Evolutionary conservation across 1,140 invertebrate species (phyloP).

Genomic region (Zaprionus kolodkinae): DNA sequence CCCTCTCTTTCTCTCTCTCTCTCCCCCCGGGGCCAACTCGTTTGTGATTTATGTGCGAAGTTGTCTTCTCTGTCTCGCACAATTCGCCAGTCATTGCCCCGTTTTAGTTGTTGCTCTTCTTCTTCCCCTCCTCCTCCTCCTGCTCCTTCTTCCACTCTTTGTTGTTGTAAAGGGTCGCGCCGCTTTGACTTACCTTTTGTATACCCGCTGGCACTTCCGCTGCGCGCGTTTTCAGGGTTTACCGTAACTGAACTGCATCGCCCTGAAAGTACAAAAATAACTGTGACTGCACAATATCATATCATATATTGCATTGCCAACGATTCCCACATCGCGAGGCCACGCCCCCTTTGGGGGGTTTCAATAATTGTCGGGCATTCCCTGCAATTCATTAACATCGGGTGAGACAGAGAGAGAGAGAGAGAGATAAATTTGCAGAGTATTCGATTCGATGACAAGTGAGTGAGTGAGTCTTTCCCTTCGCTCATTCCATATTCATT

Average conservation of each 20-base stretch:
- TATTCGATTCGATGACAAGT: slow-evolving; percentile 12
- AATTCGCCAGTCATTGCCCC: slow-evolving; percentile 75
- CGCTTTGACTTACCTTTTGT: slow-evolving; percentile 55
- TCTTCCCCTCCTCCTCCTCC: not conserved
- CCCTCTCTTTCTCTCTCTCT: not conserved
- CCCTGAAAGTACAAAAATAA: not conserved
- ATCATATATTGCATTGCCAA: slow-evolving; percentile 7
- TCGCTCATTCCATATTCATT: slow-evolving; percentile 8
- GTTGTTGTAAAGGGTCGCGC: slow-evolving; percentile 29
- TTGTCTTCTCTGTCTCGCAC: slow-evolving; percentile 51
- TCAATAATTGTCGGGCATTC: slow-evolving; percentile 16
- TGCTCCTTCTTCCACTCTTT: not conserved
- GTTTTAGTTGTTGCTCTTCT: slow-evolving; percentile 46
- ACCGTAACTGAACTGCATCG: slow-evolving; percentile 31
- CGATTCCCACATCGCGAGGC: not conserved
- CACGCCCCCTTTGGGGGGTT: not conserved
- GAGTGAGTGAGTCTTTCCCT: not conserved
- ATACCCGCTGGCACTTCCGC: slow-evolving; percentile 52
- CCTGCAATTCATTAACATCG: slow-evolving; percentile 36
- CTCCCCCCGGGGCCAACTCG: slow-evolving; percentile 4
- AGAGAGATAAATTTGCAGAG: not conserved
- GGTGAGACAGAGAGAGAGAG: slow-evolving; percentile 5
- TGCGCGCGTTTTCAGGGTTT: slow-evolving; percentile 37
- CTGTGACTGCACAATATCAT: slow-evolving; percentile 17
- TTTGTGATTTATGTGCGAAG: slow-evolving; percentile 75